Evolutionary conservation across 1,140 invertebrate genomes (phyloP), one percentile per base, ranked within the genome.

Genomic region (Venturia canescens): DNA sequence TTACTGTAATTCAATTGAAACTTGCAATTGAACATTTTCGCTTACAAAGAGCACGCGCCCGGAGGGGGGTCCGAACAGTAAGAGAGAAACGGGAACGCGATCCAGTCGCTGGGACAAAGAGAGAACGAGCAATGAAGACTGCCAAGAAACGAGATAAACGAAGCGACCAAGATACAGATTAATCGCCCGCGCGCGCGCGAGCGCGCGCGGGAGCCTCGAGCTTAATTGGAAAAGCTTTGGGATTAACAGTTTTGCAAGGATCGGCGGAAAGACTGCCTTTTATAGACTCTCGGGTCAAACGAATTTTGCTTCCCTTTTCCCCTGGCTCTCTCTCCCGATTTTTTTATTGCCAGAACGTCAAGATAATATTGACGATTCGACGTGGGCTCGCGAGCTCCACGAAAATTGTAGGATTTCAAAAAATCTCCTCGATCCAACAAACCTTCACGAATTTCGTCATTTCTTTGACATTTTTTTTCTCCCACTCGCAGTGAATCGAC

Each of bases 161-260:
- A 74, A 57, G 48, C 48, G 71, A 74, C n/a, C 63, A 70, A 74
- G 80, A 63, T 82, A 83, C 79, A 78, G 81, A 79, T 81, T 84
- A 75, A 74, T 78, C 80, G n/a, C n/a, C n/a, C n/a, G n/a, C n/a
- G n/a, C n/a, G n/a, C n/a, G n/a, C n/a, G n/a, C n/a, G n/a, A n/a
- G n/a, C n/a, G n/a, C n/a, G n/a, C n/a, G n/a, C n/a, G 80, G 50
- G 78, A 53, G 44, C 18, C 38, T 60, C 23, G 11, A 2, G 83
- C 84, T 84, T 90, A 91, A 92, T 91, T 92, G 88, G 84, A 88
- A 90, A 89, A 89, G 90, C 86, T 88, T 88, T 83, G 78, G 89
- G 88, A 92, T 92, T 91, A 91, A 92, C 88, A 90, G 90, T 91
- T 92, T 90, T 91, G 90, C 90, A 87, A 88, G 87, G 88, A 87